phyloP scores from a whole-genome alignment of 2,888 invertebrate species.

The Drosophila leonis region DNA sequence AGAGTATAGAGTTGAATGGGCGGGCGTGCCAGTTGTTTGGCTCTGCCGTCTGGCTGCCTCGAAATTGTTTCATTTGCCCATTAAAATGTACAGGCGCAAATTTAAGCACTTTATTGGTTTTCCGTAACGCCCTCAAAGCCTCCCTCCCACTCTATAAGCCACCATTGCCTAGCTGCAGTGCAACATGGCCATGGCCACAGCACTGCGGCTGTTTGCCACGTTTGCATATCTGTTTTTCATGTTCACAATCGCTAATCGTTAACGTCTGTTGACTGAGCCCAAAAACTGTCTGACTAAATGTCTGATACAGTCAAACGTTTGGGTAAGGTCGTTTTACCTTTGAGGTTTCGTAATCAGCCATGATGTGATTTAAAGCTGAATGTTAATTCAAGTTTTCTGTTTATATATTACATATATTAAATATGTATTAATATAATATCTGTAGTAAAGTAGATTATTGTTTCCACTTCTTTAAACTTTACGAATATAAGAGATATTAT shows the following conservation, averaged over 20 bases:
- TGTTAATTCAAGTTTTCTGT: too few relatives aligned
- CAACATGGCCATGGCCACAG: constrained; percentile 35
- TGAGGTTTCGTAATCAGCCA: background rate
- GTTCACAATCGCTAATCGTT: constrained; percentile 75
- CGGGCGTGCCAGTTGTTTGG: constrained; percentile 23
- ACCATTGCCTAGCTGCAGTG: constrained; percentile 4
- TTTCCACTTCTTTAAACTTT: background rate
- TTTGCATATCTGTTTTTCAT: constrained; percentile 76
- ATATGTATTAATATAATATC: too few relatives aligned
- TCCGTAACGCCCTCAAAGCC: constrained; percentile 37
- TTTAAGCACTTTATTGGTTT: constrained; percentile 77
- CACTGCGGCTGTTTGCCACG: constrained; percentile 74
- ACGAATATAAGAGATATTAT: too few relatives aligned
- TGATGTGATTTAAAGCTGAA: background rate
- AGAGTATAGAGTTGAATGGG: too few relatives aligned
- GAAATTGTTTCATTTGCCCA: constrained; percentile 77
- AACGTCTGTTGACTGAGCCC: constrained; percentile 40
- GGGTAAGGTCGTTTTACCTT: constrained; percentile 13
- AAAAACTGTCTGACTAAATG: background rate
- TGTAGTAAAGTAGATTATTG: too few relatives aligned
- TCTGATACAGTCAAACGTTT: constrained; percentile 5
- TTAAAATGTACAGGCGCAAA: constrained; percentile 73
- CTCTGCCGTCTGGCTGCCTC: constrained; percentile 24
- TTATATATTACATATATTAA: too few relatives aligned
- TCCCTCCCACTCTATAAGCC: background rate